Conservation (phyloP, 2,888 invertebrate species). For the Candidula unifasciata region DNA sequence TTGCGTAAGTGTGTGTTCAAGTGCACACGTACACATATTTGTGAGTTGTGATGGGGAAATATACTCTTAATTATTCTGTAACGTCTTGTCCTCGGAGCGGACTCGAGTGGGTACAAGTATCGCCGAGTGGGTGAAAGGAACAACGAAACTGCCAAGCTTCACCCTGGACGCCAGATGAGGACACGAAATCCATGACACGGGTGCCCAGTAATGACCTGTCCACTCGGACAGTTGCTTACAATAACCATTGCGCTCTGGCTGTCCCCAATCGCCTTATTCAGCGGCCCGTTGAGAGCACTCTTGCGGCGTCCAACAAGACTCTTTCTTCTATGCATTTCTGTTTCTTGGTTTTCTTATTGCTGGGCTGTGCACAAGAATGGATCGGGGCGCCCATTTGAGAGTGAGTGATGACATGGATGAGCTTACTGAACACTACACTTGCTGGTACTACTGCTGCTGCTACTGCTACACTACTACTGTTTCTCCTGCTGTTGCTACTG, state of each 20-base stretch:
- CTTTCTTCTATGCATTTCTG: conserved; percentile 1
- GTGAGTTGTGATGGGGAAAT: too few relatives aligned
- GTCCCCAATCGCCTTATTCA: conserved; percentile 9
- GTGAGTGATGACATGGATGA: too few relatives aligned
- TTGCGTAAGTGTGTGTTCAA: too few relatives aligned
- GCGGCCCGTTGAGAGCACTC: conserved; percentile 5
- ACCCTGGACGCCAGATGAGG: not conserved
- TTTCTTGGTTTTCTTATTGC: not conserved
- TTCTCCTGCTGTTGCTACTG: not conserved
- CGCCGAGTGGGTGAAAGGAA: too few relatives aligned
- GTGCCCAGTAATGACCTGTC: conserved; percentile 33
- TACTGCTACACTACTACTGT: not conserved
- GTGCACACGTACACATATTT: too few relatives aligned
- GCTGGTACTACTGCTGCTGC: not conserved
- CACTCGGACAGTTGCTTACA: conserved; percentile 33
- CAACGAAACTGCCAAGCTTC: too few relatives aligned
- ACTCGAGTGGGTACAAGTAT: too few relatives aligned
- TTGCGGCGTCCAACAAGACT: conserved; percentile 28
- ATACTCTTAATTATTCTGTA: too few relatives aligned
- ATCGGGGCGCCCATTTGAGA: not conserved
- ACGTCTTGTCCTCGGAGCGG: too few relatives aligned
- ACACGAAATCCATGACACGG: not conserved
- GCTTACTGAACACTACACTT: too few relatives aligned
- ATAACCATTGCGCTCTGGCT: conserved; percentile 26
- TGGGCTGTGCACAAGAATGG: conserved; percentile 1